phyloP scores from a whole-genome alignment of 2,888 invertebrate species.

The Operophtera brumata region DNA sequence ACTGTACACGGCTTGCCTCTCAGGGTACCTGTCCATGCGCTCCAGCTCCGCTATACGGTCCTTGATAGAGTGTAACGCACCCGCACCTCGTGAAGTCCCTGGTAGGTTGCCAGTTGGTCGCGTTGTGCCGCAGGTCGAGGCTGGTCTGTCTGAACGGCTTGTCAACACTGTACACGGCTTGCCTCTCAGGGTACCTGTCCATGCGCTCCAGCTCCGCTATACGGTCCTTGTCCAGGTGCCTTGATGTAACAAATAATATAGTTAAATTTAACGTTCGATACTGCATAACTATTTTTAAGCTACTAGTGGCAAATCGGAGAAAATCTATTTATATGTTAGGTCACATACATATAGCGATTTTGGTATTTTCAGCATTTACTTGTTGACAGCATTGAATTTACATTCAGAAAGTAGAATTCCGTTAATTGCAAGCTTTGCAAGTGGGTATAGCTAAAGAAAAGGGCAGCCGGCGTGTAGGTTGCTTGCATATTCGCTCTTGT shows the following conservation, averaged over 20 bases:
- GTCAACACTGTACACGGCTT: conserved; percentile 76
- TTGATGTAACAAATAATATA: conserved; percentile 29
- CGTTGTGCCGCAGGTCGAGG: conserved; percentile 70
- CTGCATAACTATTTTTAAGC: too few species aligned
- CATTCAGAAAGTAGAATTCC: too few species aligned
- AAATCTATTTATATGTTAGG: too few species aligned
- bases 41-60: background rate
- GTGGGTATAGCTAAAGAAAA: too few species aligned
- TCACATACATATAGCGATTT: too few species aligned
- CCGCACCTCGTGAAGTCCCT: conserved; percentile 78
- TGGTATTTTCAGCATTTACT: too few species aligned
- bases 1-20: conserved; percentile 77
- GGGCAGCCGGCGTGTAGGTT: too few species aligned
- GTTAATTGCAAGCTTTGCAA: too few species aligned
- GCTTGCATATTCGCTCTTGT: too few species aligned
- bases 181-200: conserved; percentile 75
- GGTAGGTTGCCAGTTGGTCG: conserved; percentile 70
- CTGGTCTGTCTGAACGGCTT: conserved; percentile 77
- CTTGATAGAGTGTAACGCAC: background rate
- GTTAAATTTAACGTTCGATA: too few species aligned
- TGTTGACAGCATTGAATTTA: too few species aligned
- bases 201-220: conserved; percentile 71
- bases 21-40: conserved; percentile 58
- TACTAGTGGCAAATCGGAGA: too few species aligned
- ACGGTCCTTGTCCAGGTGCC: conserved; percentile 75